Percentiles rank a stretch among this genome's conserved stretches.
Evolutionary conservation across 1,140 invertebrate genomes (phyloP).

Genomic region (Globodera rostochiensis): DNA sequence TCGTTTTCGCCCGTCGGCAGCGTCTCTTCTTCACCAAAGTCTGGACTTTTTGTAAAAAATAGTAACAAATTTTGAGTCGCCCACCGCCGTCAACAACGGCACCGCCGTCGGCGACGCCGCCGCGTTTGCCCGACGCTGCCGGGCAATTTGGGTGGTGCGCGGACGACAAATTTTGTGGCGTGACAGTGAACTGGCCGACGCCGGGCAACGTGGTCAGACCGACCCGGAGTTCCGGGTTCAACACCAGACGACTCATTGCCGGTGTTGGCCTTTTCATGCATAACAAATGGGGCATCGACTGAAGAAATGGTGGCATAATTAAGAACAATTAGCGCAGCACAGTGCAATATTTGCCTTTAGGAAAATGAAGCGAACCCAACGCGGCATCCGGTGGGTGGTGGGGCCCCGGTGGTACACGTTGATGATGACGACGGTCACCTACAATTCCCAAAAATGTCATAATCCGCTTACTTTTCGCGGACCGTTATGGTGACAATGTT

Average conservation of each 20-base stretch:
- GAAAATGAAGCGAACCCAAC: conserved; percentile 88
- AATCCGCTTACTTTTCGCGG: neutral
- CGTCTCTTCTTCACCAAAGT: too few relatives aligned
- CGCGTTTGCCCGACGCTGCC: conserved; percentile 44
- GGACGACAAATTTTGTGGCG: conserved; percentile 26
- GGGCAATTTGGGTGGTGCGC: conserved; percentile 61
- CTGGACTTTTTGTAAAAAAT: too few relatives aligned
- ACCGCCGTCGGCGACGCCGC: neutral
- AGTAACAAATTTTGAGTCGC: too few relatives aligned
- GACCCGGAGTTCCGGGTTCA: conserved; percentile 38
- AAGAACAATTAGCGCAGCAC: too few relatives aligned
- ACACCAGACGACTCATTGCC: conserved; percentile 39
- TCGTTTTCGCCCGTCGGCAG: neutral
- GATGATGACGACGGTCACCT: conserved; percentile 94
- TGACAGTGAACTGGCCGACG: conserved; percentile 55
- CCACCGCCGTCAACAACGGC: too few relatives aligned
- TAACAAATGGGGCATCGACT: conserved; percentile 67
- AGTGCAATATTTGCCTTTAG: conserved; percentile 72
- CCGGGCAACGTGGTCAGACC: conserved; percentile 59
- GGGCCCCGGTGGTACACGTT: conserved; percentile 99
- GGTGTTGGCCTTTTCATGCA: conserved; percentile 62
- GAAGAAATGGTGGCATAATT: neutral
- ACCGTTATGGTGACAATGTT: conserved; percentile 90
- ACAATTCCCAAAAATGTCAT: conserved; percentile 3
- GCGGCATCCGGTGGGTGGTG: conserved; percentile 74